Percentiles rank a stretch among this genome's conserved stretches.
Conservation (phyloP, 23 tunicate species). For the Aplidium turbinatum region DNA sequence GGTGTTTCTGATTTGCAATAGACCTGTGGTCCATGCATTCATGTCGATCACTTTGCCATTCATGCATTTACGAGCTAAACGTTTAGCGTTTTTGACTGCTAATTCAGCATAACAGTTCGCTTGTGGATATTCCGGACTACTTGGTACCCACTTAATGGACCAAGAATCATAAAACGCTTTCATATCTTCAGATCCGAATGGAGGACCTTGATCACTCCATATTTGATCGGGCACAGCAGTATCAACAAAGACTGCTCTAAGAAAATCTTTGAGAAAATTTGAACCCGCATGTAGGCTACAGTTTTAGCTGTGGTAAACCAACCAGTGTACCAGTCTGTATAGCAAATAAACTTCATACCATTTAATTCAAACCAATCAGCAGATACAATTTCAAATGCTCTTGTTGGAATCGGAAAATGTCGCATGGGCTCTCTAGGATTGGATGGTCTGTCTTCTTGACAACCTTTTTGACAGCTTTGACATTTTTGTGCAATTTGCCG, state of each 20-base stretch:
- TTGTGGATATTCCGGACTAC: constrained; percentile 9
- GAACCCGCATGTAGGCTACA: background rate
- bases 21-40: no score
- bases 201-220: no score
- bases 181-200: background rate
- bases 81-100: background rate
- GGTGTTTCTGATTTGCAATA: background rate
- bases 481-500: no score
- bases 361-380: no score
- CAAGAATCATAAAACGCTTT: constrained; percentile 10
- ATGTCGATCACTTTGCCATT: no score
- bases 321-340: background rate
- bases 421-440: no score
- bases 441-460: no score
- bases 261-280: background rate
- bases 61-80: background rate
- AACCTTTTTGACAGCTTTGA: no score
- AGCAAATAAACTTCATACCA: background rate
- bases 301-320: background rate
- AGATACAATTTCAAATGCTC: no score
- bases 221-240: constrained; percentile 2
- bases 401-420: no score
- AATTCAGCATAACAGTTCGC: constrained; percentile 1
- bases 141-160: constrained; percentile 4
- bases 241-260: constrained; percentile 10